Conservation (phyloP, 2,888 invertebrate species). For the Meiosimyza decipiens region DNA sequence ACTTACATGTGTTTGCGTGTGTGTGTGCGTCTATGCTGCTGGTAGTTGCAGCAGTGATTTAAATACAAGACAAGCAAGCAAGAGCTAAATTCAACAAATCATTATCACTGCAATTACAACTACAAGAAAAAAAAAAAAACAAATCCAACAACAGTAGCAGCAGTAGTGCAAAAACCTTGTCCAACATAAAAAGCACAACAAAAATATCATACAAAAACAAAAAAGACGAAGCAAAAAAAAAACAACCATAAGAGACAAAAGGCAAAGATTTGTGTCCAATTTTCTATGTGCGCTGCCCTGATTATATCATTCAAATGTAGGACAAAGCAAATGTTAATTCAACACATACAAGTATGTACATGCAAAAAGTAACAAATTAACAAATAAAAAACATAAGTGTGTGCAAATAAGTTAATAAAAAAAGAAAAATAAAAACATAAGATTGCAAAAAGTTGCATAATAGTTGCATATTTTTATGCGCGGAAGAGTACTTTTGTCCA, state of each 20-base stretch:
- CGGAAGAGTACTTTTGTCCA: neutral
- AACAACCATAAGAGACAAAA: conserved; percentile 20
- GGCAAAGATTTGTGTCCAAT: conserved; percentile 41
- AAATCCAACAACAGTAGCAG: conserved; percentile 19
- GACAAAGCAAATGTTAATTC: conserved; percentile 45
- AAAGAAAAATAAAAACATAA: neutral
- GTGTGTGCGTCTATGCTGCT: neutral
- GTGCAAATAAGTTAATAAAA: neutral
- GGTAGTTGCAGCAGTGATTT: conserved; percentile 13
- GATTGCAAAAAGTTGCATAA: too few species aligned
- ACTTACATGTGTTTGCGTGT: neutral
- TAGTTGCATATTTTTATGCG: conserved; percentile 14
- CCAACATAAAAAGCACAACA: conserved; percentile 27
- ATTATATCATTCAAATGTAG: conserved; percentile 53
- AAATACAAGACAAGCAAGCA: conserved; percentile 10
- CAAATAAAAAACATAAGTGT: neutral
- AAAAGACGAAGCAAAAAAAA: conserved; percentile 3
- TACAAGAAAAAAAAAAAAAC: conserved; percentile 19
- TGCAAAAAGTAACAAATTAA: neutral
- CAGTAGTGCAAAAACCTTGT: conserved; percentile 32
- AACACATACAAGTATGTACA: conserved; percentile 20
- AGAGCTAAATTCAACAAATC: conserved; percentile 26
- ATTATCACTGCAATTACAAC: conserved; percentile 18
- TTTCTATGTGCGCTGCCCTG: conserved; percentile 49
- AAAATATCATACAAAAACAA: conserved; percentile 21